phyloP scores from a whole-genome alignment of 64 coral and sea anemone species.

The Trachythela sp. region DNA sequence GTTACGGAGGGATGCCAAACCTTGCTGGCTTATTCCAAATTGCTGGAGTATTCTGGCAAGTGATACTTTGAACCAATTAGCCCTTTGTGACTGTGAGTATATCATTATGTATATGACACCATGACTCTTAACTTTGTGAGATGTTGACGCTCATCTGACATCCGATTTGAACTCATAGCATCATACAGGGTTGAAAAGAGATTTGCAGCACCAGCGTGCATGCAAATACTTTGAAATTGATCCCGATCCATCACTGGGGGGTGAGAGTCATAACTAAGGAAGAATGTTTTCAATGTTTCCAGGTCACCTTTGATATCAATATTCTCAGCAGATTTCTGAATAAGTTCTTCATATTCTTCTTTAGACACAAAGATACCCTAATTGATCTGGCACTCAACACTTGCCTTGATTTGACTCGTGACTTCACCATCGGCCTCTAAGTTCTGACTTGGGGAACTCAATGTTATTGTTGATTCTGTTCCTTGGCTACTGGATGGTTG shows the following conservation, averaged over 20 bases:
- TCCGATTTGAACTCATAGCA: constrained; percentile 17
- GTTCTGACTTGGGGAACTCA: constrained; percentile 20
- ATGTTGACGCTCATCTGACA: constrained; percentile 3
- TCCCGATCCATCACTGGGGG: background rate
- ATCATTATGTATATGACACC: constrained; percentile 17
- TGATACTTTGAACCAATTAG: constrained; percentile 16
- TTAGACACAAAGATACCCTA: background rate
- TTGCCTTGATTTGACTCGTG: background rate
- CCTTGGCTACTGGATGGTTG: constrained; percentile 29
- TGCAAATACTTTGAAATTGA: background rate
- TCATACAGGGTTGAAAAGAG: background rate
- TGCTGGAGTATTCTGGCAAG: constrained; percentile 10
- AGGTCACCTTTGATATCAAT: constrained; percentile 16
- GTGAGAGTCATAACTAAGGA: constrained; percentile 5
- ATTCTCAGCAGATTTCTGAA: background rate
- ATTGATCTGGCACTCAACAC: background rate
- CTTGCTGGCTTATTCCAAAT: constrained; percentile 25
- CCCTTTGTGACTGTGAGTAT: constrained; percentile 11
- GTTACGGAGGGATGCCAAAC: background rate
- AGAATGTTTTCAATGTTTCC: constrained; percentile 22
- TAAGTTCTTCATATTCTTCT: background rate
- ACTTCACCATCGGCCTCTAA: background rate
- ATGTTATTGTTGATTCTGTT: constrained; percentile 18
- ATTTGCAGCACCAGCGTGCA: background rate
- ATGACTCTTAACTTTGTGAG: constrained; percentile 14